phyloP scores from a whole-genome alignment of 2,113 vertebrate species.

The Hepsetus odoe region DNA sequence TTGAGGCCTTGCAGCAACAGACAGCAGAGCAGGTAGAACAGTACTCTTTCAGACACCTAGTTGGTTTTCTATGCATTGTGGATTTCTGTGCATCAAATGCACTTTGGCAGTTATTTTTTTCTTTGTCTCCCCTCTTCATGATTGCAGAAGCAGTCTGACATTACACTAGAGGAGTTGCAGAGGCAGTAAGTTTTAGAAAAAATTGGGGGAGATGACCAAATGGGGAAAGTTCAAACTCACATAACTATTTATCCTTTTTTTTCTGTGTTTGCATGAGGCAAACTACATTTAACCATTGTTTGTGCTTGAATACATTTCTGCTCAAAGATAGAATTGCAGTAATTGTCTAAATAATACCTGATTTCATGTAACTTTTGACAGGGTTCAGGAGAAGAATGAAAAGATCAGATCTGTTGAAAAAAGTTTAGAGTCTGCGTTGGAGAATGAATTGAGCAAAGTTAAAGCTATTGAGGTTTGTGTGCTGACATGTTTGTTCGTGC shows the following conservation, averaged over 20 bases:
- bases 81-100: not conserved
- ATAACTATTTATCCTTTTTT: too few species aligned
- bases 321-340: not conserved
- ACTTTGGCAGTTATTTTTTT: not conserved
- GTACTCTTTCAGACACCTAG: not conserved
- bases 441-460: slow-evolving; percentile 76
- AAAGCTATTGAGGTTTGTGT: slow-evolving; percentile 62
- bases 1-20: slow-evolving; percentile 81
- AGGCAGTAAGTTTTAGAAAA: slow-evolving; percentile 84
- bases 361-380: slow-evolving; percentile 48
- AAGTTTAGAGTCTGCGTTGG: slow-evolving; percentile 81
- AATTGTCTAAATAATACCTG: not conserved
- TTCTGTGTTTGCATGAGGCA: too few species aligned
- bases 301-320: not conserved
- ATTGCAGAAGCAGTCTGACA: slow-evolving; percentile 82
- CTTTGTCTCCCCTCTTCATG: not conserved
- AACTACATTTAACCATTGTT: not conserved
- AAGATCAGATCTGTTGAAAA: slow-evolving; percentile 85
- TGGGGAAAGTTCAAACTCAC: too few species aligned
- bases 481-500: not conserved
- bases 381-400: slow-evolving; percentile 87
- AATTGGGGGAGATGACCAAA: too few species aligned
- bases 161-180: slow-evolving; percentile 85
- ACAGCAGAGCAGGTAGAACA: slow-evolving; percentile 81
- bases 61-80: not conserved